Evolutionary conservation across 2,113 vertebrate genomes (phyloP).

Genomic region (Tragelaphus strepsiceros): DNA sequence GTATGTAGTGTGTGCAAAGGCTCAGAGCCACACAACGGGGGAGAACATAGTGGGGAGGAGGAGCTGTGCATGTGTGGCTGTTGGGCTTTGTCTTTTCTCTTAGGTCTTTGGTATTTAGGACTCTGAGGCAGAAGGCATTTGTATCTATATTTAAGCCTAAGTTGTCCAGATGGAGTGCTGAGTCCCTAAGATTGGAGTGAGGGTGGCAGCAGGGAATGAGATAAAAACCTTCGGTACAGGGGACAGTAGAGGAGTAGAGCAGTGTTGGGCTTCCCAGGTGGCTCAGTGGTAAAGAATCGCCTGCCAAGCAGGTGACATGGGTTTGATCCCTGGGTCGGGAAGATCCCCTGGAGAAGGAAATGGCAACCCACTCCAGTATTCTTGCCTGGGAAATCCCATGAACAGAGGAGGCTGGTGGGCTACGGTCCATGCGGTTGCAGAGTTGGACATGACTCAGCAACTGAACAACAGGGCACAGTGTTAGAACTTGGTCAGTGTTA

Average conservation of each 20-base stretch:
- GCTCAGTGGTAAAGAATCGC: background rate
- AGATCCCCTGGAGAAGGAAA: background rate
- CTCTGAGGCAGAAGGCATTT: background rate
- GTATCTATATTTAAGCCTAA: background rate
- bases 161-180: background rate
- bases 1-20: accelerated
- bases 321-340: background rate
- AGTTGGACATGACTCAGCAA: background rate
- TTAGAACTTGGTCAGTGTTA: background rate
- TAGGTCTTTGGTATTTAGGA: background rate
- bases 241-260: background rate
- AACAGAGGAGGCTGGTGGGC: background rate
- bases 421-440: background rate
- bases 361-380: background rate
- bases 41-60: accelerated
- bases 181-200: background rate
- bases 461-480: background rate
- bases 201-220: background rate
- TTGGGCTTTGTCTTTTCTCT: background rate
- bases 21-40: background rate
- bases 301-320: background rate
- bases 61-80: background rate
- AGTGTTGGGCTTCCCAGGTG: background rate
- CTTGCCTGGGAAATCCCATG: background rate
- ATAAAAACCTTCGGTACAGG: background rate